Conservation (phyloP, 2,888 invertebrate species). For the Pandemis heparana region DNA sequence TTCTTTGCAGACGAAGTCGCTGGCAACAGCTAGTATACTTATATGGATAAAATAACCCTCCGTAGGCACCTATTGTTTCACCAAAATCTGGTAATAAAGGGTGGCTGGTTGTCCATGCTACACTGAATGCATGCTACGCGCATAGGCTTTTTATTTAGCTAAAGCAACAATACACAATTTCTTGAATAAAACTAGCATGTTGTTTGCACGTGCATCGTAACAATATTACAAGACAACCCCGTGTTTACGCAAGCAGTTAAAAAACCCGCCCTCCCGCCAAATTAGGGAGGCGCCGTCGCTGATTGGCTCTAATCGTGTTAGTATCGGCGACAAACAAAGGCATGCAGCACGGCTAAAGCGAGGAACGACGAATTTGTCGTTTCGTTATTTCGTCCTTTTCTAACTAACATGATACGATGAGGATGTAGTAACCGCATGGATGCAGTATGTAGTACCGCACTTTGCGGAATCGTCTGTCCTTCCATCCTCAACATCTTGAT, state of each 20-base stretch:
- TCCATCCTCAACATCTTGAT: no score
- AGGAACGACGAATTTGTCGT: not conserved
- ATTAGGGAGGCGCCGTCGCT: conserved; percentile 82
- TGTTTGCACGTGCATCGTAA: conserved; percentile 35
- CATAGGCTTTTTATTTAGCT: not conserved
- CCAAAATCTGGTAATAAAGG: no score
- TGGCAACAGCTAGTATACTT: no score
- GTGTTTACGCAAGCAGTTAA: conserved; percentile 81
- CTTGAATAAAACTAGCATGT: conserved; percentile 22
- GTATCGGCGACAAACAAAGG: conserved; percentile 73
- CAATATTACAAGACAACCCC: conserved; percentile 40
- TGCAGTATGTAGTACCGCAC: no score
- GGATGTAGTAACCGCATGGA: no score
- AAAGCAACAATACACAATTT: not conserved
- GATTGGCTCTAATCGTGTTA: conserved; percentile 85
- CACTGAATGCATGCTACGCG: not conserved
- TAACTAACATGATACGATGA: not conserved
- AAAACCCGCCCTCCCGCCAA: conserved; percentile 81
- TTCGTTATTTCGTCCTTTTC: not conserved
- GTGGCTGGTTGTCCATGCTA: no score
- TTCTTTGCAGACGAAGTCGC: no score
- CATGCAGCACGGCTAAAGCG: conserved; percentile 3
- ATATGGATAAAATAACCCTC: no score
- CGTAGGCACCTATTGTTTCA: no score
- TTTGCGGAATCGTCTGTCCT: no score